phyloP scores from a whole-genome alignment of 2,113 vertebrate species.

The Anthoscopus minutus region DNA sequence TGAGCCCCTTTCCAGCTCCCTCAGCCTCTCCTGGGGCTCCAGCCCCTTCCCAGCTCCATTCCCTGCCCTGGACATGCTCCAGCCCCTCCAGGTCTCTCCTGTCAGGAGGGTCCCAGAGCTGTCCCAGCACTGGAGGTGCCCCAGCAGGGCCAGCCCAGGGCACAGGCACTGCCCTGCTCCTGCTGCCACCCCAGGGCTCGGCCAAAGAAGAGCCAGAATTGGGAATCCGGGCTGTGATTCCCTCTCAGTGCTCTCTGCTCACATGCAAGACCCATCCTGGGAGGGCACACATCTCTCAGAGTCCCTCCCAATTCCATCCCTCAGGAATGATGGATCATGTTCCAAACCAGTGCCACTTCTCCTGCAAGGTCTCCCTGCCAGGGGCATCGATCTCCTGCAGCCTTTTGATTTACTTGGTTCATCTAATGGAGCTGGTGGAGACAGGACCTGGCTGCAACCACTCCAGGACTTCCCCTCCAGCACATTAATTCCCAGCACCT shows the following conservation, averaged over 20 bases:
- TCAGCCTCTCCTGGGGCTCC: neutral
- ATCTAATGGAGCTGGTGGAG: neutral
- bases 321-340: neutral
- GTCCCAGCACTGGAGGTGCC: neutral
- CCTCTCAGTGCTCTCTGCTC: neutral
- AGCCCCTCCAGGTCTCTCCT: neutral
- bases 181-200: neutral
- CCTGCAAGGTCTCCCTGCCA: neutral
- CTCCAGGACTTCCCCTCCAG: neutral
- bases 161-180: neutral
- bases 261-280: neutral
- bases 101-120: neutral
- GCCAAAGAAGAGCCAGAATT: neutral
- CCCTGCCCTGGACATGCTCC: neutral
- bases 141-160: neutral
- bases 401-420: constrained; percentile 29
- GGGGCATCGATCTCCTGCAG: constrained; percentile 10
- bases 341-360: neutral
- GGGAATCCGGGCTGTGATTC: neutral
- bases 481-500: neutral
- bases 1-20: neutral
- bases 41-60: neutral
- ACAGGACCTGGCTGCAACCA: neutral
- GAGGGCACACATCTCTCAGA: neutral
- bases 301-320: neutral